Evolutionary conservation across 2,113 vertebrate species (phyloP).

Genomic region (Onychorhynchus coronatus): DNA sequence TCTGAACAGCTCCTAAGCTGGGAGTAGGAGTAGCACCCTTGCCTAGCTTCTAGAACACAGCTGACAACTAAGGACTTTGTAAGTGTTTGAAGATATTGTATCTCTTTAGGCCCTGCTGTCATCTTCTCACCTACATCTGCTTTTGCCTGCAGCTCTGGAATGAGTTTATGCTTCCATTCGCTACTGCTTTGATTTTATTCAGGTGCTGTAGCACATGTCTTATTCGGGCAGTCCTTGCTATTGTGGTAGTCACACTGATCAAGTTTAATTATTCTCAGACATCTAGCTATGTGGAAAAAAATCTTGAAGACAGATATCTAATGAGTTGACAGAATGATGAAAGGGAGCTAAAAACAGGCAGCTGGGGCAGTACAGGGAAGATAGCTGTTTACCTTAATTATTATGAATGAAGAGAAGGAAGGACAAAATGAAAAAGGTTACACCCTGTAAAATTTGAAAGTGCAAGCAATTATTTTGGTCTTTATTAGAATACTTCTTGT

Average conservation of each 20-base stretch:
- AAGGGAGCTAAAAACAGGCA: background rate
- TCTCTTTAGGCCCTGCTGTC: background rate
- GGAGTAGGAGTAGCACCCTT: background rate
- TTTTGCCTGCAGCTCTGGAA: background rate
- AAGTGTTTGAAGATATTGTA: background rate
- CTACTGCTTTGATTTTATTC: background rate
- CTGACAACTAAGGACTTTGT: background rate
- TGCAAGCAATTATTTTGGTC: background rate
- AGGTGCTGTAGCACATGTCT: background rate
- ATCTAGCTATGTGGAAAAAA: background rate
- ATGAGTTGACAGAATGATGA: constrained; percentile 9
- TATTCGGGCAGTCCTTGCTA: background rate
- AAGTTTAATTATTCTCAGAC: constrained; percentile 7
- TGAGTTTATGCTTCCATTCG: background rate
- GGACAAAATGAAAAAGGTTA: background rate
- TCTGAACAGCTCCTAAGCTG: background rate
- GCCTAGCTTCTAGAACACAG: background rate
- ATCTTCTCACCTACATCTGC: background rate
- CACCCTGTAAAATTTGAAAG: background rate
- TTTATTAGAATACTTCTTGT: background rate
- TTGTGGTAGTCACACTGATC: background rate
- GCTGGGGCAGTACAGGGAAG: background rate
- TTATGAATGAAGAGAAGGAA: background rate
- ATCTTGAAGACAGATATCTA: background rate
- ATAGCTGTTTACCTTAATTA: background rate